Evolutionary conservation across 2,113 vertebrate genomes (phyloP), one percentile per base, ranked within the genome.

Genomic region (Podarcis cretensis): DNA sequence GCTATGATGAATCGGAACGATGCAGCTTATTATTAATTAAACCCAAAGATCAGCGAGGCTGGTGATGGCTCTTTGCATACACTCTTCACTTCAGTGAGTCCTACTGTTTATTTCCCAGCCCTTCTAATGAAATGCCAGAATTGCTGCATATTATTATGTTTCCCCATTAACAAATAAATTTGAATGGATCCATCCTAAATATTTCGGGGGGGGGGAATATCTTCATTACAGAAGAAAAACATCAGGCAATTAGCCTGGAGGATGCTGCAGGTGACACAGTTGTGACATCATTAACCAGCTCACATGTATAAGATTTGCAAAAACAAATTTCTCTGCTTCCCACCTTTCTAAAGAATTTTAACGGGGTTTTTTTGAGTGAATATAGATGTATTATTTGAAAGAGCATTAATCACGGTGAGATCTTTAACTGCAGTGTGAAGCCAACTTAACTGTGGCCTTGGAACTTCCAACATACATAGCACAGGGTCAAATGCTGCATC

Each of bases 1-100:
- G 92, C 78, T 90, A n/a, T 95, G 95, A 95, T 94, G 91, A 94
- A 95, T 95, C 91, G 76, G 79, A 92, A 94, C 84, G 91, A 91
- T 91, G 32, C 90, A 88, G 92, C 89, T 93, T 74, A 82, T 75
- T 94, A 94, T 95, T 95, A 95, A 95, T 96, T 95, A 95, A 93
- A 91, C 87, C 87, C 83, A 80, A 91, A 89, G 92, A 92, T 88
- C 85, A 73, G 89, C 57, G 78, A 93, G 93, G 94, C 94, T 92
- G 86, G 88, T 94, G 88, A 83, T 20, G 87, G 90, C n/a, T 40
- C 48, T n/a, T 74, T 80, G 35, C 90, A 21, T 90, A 85, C 81
- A 83, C 91, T 85, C 68, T 92, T 92, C 92, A 92, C 90, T 92
- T 69, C 86, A 93, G 90, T 91, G 90, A 89, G 84, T 93, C 86